Conservation (phyloP, 2,113 vertebrate genomes). For the Mellivora capensis region DNA sequence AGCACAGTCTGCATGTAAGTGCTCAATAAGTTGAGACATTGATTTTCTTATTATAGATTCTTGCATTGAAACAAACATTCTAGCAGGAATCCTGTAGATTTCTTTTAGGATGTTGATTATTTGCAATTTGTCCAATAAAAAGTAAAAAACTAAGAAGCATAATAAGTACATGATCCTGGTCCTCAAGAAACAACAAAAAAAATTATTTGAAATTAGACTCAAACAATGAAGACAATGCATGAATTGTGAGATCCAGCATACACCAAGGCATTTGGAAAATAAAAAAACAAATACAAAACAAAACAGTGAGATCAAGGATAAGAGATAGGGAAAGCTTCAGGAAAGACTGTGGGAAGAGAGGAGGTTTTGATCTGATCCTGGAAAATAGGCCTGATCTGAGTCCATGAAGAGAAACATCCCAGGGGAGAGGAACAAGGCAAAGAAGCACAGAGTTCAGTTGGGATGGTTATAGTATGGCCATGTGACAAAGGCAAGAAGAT, state of each 20-base stretch:
- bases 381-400: background rate
- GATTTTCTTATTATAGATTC: background rate
- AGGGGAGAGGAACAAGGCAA: background rate
- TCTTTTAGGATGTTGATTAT: background rate
- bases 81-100: background rate
- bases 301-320: background rate
- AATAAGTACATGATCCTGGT: background rate
- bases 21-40: background rate
- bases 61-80: background rate
- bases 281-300: background rate
- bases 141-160: background rate
- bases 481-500: background rate
- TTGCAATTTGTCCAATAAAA: background rate
- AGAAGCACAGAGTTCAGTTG: background rate
- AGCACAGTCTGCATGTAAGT: background rate
- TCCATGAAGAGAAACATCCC: background rate
- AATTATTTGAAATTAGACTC: background rate
- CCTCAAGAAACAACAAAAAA: background rate
- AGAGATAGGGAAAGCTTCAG: background rate
- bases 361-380: background rate
- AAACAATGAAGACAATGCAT: background rate
- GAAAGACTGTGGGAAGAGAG: background rate
- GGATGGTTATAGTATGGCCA: background rate
- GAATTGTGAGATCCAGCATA: background rate
- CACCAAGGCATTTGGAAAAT: background rate